Base-by-base conservation (phyloP, 1,140 invertebrate species). In the Drosophila mayri region DNA sequence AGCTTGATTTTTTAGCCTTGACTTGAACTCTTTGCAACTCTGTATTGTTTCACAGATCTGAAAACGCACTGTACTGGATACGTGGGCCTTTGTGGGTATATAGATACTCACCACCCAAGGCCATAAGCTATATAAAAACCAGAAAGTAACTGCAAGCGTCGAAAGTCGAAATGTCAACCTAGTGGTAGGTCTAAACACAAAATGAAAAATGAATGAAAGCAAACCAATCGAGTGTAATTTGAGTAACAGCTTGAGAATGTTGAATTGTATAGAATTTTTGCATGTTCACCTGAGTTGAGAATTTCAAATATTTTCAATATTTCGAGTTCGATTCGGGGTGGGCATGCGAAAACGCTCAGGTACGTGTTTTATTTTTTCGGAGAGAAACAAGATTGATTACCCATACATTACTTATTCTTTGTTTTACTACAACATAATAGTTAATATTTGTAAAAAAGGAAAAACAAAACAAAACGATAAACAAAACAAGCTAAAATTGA, bases 351-450 rank as follows among this genome's bases (percentile, higher is more conserved):
- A 92, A 90, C 91, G 91, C 91, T 92, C 91, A 92, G 91, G 91
- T 92, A 92, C 86, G 91, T 92, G 91, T 92, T 92, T 91, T 92
- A 91, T 92, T 91, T 90, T 55, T 92, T 92, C 91, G 93, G 94
- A 94, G 94, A 94, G 94, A 94, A 93, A 94, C 94, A 94, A 94
- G 94, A 94, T 94, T 94, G 94, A 94, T 93, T 94, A 93, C 76
- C 81, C 79, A 85, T 91, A 90, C 86, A 87, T 87, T 90, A 90
- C 80, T 91, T 91, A 88, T 88, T 81, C 81, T 88, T 88, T 88
- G 85, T 90, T 79, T 88, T 77, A 88, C 80, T 84, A 88, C 79
- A 88, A 87, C 72, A 88, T 84, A 81, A 76, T 85, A 90, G 75
- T 85, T 81, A 90, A 90, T 81, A 85, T 73, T 76, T 87, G 83